Conservation (phyloP, 2,888 invertebrate genomes). For the Meteorus colon region DNA sequence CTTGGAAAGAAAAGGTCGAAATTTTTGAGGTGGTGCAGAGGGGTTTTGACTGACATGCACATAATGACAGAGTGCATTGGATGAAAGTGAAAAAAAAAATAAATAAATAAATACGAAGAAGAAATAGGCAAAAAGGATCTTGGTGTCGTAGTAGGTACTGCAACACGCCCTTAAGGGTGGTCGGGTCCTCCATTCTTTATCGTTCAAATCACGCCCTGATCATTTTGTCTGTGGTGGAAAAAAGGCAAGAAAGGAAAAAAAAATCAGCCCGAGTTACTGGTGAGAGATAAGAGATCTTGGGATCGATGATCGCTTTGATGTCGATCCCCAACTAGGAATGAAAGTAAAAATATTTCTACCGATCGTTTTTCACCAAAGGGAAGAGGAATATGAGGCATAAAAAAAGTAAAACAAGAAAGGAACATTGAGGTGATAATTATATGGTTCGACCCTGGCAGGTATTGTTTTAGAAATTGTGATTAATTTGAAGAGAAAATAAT, state of each 20-base stretch:
- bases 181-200: slow-evolving; percentile 28
- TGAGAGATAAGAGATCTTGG: slow-evolving; percentile 35
- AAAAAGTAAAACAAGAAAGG: not conserved
- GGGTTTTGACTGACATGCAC: slow-evolving; percentile 67
- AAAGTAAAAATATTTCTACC: not conserved
- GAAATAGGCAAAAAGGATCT: slow-evolving; percentile 21
- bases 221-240: slow-evolving; percentile 29
- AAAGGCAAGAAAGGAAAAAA: not conserved
- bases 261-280: slow-evolving; percentile 8
- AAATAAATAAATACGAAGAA: slow-evolving; percentile 24
- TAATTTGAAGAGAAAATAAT: slow-evolving; percentile 7
- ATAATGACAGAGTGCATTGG: slow-evolving; percentile 66
- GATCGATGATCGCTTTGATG: slow-evolving; percentile 31
- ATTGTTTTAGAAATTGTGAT: slow-evolving; percentile 8
- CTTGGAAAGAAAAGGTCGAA: not conserved
- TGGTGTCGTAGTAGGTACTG: slow-evolving; percentile 49
- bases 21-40: not conserved
- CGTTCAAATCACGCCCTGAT: slow-evolving; percentile 38
- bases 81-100: slow-evolving; percentile 20
- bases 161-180: slow-evolving; percentile 47
- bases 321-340: not conserved
- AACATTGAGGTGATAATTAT: slow-evolving; percentile 30
- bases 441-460: slow-evolving; percentile 18
- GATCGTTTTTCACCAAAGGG: slow-evolving; percentile 5
- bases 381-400: not conserved